A percentile compares a stretch with the other conserved stretches of the same genome.
Conservation (phyloP, 2,888 invertebrate species). For the Thymelicus sylvestris region DNA sequence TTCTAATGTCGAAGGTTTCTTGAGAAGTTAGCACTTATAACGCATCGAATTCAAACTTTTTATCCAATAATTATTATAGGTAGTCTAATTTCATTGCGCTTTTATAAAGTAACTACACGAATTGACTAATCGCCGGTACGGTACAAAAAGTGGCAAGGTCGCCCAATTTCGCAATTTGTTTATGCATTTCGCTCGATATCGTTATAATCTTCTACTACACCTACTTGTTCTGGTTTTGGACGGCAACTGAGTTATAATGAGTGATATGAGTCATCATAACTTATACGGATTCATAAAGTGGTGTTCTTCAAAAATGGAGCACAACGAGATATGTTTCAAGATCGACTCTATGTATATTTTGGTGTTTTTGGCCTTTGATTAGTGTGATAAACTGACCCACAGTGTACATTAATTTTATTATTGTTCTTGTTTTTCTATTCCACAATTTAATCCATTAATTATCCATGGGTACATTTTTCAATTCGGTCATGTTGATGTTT, state of each 20-base stretch:
- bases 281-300: conserved; percentile 1
- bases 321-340: background rate
- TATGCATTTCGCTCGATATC: conserved; percentile 27
- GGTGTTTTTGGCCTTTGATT: background rate
- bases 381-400: background rate
- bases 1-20: no score
- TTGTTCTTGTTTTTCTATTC: no score
- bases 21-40: no score
- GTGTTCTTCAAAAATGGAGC: background rate
- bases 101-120: background rate
- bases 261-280: conserved; percentile 15
- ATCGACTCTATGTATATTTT: background rate
- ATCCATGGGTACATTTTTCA: no score
- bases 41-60: background rate
- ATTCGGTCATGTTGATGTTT: no score
- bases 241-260: background rate
- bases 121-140: conserved; percentile 3
- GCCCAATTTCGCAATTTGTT: conserved; percentile 31
- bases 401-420: no score
- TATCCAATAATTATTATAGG: background rate
- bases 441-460: no score
- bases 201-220: conserved; percentile 28
- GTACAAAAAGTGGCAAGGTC: conserved; percentile 28
- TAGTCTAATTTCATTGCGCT: conserved; percentile 12
- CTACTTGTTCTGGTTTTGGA: conserved; percentile 24